Evolutionary conservation across 2,888 invertebrate species (phyloP).

Genomic region (Cheilosia variabilis): DNA sequence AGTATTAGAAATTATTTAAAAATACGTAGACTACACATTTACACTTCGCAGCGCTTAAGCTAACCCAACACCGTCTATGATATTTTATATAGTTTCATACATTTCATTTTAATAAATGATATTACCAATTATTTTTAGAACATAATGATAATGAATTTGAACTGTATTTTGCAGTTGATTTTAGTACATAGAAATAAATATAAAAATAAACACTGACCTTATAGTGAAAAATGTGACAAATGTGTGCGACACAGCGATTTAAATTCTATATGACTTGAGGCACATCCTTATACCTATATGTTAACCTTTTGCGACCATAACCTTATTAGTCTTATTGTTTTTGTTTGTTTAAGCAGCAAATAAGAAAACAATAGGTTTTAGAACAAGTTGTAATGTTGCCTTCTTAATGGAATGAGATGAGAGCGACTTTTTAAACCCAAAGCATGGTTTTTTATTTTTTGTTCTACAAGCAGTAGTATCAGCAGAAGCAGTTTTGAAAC

Average conservation of each 20-base stretch:
- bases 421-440: constrained; percentile 76
- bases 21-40: too few species aligned
- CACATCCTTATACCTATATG: constrained; percentile 50
- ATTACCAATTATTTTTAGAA: too few species aligned
- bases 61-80: constrained; percentile 19
- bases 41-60: neutral
- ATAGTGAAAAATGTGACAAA: constrained; percentile 48
- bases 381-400: constrained; percentile 90
- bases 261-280: constrained; percentile 39
- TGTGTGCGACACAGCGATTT: constrained; percentile 43
- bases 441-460: constrained; percentile 77
- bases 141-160: constrained; percentile 12
- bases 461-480: constrained; percentile 73
- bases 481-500: constrained; percentile 71
- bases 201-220: constrained; percentile 72
- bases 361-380: constrained; percentile 91
- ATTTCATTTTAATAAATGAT: neutral
- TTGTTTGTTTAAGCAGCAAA: constrained; percentile 86
- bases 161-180: constrained; percentile 46
- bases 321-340: constrained; percentile 57
- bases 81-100: neutral
- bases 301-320: constrained; percentile 57
- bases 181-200: constrained; percentile 49
- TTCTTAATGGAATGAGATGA: constrained; percentile 87
- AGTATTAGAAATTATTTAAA: too few species aligned